Evolutionary conservation across 2,888 invertebrate species (phyloP), one percentile per base, ranked within the genome.

Genomic region (Chromoteleia sp.): DNA sequence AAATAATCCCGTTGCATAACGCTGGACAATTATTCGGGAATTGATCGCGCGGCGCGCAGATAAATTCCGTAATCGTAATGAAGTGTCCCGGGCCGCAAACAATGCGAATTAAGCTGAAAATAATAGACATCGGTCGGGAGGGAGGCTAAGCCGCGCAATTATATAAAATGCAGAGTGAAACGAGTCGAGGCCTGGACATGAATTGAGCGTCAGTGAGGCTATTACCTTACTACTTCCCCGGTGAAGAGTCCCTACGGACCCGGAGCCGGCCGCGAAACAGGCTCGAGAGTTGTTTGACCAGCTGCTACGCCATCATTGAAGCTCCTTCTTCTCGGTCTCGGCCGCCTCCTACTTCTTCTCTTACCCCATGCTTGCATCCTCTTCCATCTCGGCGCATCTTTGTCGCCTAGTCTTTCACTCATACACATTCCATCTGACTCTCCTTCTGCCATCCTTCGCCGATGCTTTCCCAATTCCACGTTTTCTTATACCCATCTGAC

Each of bases 201-300:
- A 81, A 81, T 74, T 56, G 81, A 75, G 71, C 71, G 52, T 81
- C 59, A 17, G 43, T 33, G 5, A 8, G 70, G 61, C 70, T 63
- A 80, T 80, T 70, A 70, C 67, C 59, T 73, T 77, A 68, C 81
- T 81, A 73, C 77, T 83, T 83, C 67, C 74, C 75, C 68, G 78
- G 63, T 71, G 78, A 81, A 75, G 78, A 80, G 83, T 58, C 67
- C 81, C 81, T 81, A 70, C 83, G 76, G 74, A 79, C 56, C 74
- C 76, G 59, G 75, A 68, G 61, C 70, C 61, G 59, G 58, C 70
- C 71, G 79, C 82, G 83, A 83, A 85, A 84, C 84, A 84, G 84
- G 84, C 85, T 84, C 81, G 61, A 67, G 83, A 85, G 85, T 85
- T 85, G 85, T 85, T 85, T 85, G 84, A 85, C 85, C 84, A 85